Conservation (phyloP, 2,888 invertebrate genomes). For the Carpatolechia fugitivella region DNA sequence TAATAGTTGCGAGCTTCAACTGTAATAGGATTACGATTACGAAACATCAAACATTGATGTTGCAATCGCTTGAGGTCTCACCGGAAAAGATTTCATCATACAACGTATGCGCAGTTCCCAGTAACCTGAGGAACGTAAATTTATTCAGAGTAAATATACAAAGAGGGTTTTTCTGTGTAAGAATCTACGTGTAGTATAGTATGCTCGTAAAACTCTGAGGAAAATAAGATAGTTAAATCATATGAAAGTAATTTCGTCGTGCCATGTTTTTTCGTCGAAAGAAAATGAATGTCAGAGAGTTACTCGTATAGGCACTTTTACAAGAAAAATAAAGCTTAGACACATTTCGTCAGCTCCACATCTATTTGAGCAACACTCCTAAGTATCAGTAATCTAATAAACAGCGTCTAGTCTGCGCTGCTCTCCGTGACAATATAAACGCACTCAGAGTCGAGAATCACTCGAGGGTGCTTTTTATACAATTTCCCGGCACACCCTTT, state of each 20-base stretch:
- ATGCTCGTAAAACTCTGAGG: too few relatives aligned
- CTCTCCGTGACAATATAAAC: constrained; percentile 51
- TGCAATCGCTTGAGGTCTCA: not conserved
- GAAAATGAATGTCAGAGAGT: not conserved
- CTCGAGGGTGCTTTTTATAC: constrained; percentile 56
- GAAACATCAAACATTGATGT: not conserved
- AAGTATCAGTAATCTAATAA: constrained; percentile 35
- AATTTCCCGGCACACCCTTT: constrained; percentile 60
- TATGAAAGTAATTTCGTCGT: not conserved
- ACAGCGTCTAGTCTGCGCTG: constrained; percentile 34
- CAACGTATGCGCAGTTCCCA: not conserved
- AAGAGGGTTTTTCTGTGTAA: too few relatives aligned
- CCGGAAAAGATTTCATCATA: not conserved
- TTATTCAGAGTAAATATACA: not conserved
- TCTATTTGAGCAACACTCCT: constrained; percentile 21
- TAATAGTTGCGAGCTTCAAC: not conserved
- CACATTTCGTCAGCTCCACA: not conserved
- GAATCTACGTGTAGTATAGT: too few relatives aligned
- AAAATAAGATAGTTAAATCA: too few relatives aligned
- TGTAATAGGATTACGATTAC: not conserved
- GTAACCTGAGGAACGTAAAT: not conserved
- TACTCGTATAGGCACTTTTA: not conserved
- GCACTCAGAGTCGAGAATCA: constrained; percentile 53
- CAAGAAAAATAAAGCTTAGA: not conserved
- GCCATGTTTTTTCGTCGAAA: not conserved